Base-by-base conservation (phyloP, 2,113 vertebrate species). In the Gavialis gangeticus region DNA sequence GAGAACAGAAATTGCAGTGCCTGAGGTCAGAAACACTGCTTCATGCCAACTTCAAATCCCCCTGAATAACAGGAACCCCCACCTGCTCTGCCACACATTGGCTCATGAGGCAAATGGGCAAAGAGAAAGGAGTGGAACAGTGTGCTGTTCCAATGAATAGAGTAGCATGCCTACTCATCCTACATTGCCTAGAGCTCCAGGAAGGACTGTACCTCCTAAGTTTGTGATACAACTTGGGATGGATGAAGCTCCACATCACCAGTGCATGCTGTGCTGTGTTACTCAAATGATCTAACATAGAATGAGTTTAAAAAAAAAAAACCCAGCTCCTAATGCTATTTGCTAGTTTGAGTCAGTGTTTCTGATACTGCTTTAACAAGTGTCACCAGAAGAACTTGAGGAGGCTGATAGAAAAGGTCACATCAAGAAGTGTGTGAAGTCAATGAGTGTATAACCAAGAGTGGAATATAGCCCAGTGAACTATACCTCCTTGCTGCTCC, bases 301-400 rank as follows among this genome's bases (percentile, higher is more conserved):
- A 75, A 15, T 13, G 13, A 11, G 77, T 79, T n/a, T n/a, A n/a
- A n/a, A 34, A 93, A 95, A 66, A 90, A 79, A 87, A 21, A 85
- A 93, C 91, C 92, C 71, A 0, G 7, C 21, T 46, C 82, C 24
- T 0, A 0, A 7, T 76, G 21, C 30, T 60, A 76, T 75, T 59
- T 94, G 77, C 75, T 77, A 28, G 75, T 76, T 27, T 46, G 2
- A 67, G 55, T 87, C 75, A 88, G 60, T 83, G 30, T 10, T 73
- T 73, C 13, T 59, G 54, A 14, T 77, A 87, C 37, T 92, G 37
- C 28, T 81, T 25, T 28, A 58, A 59, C n/a, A 58, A 30, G 30
- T 89, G 59, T 25, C 60, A 17, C 57, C 63, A 89, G 63, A 87
- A 85, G 28, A 63, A 6, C 2, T 81, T 4, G 34, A 73, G 69